A percentile compares a stretch with the other conserved stretches of the same genome.
Conservation (phyloP, 2,888 invertebrate genomes). For the Troides oblongomaculatus region DNA sequence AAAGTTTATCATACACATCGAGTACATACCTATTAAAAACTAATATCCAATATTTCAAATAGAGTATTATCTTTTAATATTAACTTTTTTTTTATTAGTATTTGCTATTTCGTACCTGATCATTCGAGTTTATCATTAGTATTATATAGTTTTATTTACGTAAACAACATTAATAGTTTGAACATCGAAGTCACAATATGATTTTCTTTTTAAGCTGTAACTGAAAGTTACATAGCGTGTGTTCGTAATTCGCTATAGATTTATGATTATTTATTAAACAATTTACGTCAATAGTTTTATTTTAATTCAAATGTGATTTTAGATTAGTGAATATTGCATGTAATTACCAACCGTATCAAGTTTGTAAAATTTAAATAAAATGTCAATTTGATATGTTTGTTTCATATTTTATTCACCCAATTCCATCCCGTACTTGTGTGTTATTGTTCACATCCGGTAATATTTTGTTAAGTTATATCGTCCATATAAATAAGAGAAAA, state of each 20-base stretch:
- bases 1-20: not conserved
- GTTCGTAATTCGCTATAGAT: conserved; percentile 15
- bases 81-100: not conserved
- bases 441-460: not conserved
- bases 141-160: not conserved
- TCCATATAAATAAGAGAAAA: not conserved
- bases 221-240: not conserved
- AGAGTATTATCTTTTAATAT: not conserved
- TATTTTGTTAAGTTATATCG: not conserved
- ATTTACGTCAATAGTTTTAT: conserved; percentile 10
- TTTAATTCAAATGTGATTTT: conserved; percentile 23
- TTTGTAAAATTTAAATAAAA: conserved; percentile 18
- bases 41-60: not conserved
- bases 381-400: conserved; percentile 1
- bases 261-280: conserved; percentile 18
- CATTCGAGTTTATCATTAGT: conserved; percentile 2
- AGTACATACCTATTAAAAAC: not conserved
- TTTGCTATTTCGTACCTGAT: conserved; percentile 28
- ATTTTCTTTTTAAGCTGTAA: not conserved
- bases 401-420: not conserved
- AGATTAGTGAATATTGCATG: conserved; percentile 16
- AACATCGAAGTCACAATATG: not conserved
- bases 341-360: conserved; percentile 7
- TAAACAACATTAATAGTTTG: conserved; percentile 1
- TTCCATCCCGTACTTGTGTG: not conserved